Base-by-base conservation (phyloP, 1,140 invertebrate genomes). In the Drosophila virilis region DNA sequence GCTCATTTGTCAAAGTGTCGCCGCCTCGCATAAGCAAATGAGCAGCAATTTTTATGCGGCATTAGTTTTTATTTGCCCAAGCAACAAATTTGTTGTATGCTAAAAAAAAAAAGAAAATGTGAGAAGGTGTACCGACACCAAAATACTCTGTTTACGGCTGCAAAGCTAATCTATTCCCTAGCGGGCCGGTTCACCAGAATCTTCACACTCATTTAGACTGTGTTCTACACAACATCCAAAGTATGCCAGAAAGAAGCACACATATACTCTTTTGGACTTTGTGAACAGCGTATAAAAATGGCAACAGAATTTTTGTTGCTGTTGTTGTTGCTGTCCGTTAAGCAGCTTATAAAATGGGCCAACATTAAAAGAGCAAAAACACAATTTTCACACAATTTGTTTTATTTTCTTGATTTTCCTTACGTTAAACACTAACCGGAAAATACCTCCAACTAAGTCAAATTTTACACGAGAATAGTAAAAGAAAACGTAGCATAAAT, bases 361-460 rank as follows among this genome's bases (percentile, higher is more conserved):
- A 40, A 60, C 40, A 61, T 42, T 42, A 35, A 67, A n/a, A 66
- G 8, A 40, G 52, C 13, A 58, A 17, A 17, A 17, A 69, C 48
- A 61, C 7, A 43, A 45, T 46, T 67, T 54, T 13, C n/a, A 22
- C 46, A 48, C 46, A 9, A 40, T 40, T 40, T 28, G 0, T 28
- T 40, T 40, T 40, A 28, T 28, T 32, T 48, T 48, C 46, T 45
- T 15, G n/a, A 8, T 48, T 48, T 54, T 28, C 32, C 32, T 46
- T 45, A 42, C 42, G 42, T 17, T 33, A 42, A 40, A 64, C 51
- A 38, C 62, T 40, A 64, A 77, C 58, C 82, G 68, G 70, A 72
- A 59, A 88, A 83, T 88, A 86, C 83, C 83, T 86, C 83, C 83
- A 83, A 77, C 54, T 69, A 67, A 68, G 61, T 76, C 62, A 59